Conservation (phyloP, 2,113 vertebrate species). For the Oreotrochilus melanogaster region DNA sequence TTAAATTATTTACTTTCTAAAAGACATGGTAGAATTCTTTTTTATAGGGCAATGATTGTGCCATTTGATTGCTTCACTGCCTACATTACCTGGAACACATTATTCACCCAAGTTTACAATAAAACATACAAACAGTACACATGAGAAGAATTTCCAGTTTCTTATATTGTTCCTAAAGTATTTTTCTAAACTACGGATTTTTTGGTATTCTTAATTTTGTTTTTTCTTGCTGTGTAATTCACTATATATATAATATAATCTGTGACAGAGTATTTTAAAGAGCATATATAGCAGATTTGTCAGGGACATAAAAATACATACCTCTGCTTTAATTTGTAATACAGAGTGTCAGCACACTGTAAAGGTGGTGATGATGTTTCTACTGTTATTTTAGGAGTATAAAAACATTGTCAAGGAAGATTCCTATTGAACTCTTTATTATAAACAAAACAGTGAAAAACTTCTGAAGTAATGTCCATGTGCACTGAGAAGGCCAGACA, state of each 20-base stretch:
- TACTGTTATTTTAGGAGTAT: not conserved
- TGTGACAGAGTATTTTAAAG: fast-evolving
- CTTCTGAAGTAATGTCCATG: fast-evolving
- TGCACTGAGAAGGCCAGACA: not conserved
- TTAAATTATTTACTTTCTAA: not conserved
- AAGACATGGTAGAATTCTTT: not conserved
- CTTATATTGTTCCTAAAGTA: not conserved
- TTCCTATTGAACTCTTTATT: not conserved
- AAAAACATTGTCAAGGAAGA: not conserved
- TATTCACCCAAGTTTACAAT: not conserved
- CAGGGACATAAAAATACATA: not conserved
- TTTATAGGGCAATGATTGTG: not conserved
- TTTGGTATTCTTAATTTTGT: not conserved
- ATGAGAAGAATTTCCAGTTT: not conserved
- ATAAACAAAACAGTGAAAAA: not conserved
- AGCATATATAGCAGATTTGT: not conserved
- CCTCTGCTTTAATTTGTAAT: not conserved
- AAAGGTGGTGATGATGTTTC: not conserved
- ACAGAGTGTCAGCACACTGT: not conserved
- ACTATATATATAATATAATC: not conserved
- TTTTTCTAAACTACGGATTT: fast-evolving
- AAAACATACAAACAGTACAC: fast-evolving
- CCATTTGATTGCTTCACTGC: not conserved
- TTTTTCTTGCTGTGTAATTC: not conserved
- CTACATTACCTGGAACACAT: not conserved